Percentiles rank a stretch among this genome's conserved stretches.
phyloP scores from a whole-genome alignment of 37 sponge, comb jelly and placozoan genomes.

The Tethya wilhelma region DNA sequence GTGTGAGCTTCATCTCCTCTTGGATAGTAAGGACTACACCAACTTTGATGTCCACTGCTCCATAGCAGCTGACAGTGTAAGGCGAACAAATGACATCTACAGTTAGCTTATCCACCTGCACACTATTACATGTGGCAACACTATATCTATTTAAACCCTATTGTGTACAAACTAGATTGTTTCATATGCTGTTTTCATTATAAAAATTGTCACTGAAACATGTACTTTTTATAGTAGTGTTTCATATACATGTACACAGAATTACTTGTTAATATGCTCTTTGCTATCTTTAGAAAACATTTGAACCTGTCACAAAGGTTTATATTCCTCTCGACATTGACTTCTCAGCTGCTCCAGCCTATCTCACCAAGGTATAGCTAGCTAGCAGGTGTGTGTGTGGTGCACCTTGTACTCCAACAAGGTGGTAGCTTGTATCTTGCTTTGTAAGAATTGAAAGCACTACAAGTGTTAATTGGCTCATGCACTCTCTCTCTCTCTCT shows the following conservation, averaged over 20 bases:
- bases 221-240: no score
- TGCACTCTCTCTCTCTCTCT: background rate
- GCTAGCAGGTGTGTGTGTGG: background rate
- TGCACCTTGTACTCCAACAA: background rate
- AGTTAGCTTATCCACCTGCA: no score
- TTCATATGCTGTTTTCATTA: no score
- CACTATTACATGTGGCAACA: no score
- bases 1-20: slow-evolving; percentile 66
- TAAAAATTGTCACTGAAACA: no score
- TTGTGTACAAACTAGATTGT: no score
- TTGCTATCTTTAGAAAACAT: no score
- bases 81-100: background rate
- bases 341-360: slow-evolving; percentile 47
- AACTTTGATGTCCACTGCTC: slow-evolving; percentile 60
- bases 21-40: slow-evolving; percentile 33
- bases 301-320: slow-evolving; percentile 60
- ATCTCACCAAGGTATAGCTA: slow-evolving; percentile 45
- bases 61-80: slow-evolving; percentile 17
- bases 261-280: no score
- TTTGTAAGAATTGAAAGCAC: background rate
- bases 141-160: no score
- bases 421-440: background rate
- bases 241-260: no score
- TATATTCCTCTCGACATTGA: slow-evolving; percentile 61
- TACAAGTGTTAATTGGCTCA: background rate